These are phyloP conservation scores for Luperina nickerlii DNA, from an alignment of 2,888 invertebrate genomes.

Conservation along the genomic window DNA sequence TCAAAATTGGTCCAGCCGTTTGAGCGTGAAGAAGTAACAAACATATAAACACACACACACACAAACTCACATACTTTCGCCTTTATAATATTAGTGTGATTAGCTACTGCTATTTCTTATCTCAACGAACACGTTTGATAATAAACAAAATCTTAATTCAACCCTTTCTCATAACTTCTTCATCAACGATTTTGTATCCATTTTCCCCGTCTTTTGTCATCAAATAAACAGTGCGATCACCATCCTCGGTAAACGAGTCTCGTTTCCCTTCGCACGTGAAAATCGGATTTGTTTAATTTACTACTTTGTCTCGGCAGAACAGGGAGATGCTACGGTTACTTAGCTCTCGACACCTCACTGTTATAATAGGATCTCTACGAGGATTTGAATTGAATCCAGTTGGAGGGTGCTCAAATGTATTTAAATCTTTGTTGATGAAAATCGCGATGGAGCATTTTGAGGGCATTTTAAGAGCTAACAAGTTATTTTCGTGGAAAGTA, in stretches of 20 bases:
- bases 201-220: constrained; percentile 76
- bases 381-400: constrained; percentile 86
- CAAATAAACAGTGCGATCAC: constrained; percentile 81
- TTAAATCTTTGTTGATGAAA: constrained; percentile 69
- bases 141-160: constrained; percentile 25
- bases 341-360: constrained; percentile 86
- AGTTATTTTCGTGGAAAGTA: constrained; percentile 35
- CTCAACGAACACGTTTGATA: not conserved
- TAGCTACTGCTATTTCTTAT: not conserved
- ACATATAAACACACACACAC: too few species aligned
- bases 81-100: too few species aligned
- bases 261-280: constrained; percentile 83
- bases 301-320: constrained; percentile 81
- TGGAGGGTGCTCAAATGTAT: constrained; percentile 75
- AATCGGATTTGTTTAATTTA: constrained; percentile 90
- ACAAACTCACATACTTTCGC: too few species aligned
- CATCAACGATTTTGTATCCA: constrained; percentile 61
- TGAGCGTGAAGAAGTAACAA: too few species aligned
- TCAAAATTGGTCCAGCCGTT: too few species aligned
- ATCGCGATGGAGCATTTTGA: constrained; percentile 63
- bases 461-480: constrained; percentile 32
- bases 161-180: constrained; percentile 53
- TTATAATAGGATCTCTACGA: constrained; percentile 87
- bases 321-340: constrained; percentile 86
- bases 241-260: constrained; percentile 74